Conservation (phyloP, 2,113 vertebrate genomes). For the Mus pahari region DNA sequence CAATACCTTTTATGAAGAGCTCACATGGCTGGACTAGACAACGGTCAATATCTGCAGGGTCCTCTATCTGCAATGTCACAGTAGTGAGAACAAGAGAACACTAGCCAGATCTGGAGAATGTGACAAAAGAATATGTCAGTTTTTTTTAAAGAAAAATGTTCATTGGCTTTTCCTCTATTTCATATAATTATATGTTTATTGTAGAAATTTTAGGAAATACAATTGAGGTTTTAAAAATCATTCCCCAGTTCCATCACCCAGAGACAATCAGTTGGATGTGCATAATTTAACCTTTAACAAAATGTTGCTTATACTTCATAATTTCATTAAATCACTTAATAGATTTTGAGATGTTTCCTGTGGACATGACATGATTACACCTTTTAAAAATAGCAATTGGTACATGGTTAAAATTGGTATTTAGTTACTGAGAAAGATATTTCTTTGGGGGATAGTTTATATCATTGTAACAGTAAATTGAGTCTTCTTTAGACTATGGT, state of each 20-base stretch:
- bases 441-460: conserved; percentile 4
- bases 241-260: background rate
- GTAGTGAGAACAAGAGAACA: background rate
- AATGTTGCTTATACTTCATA: conserved; percentile 28
- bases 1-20: background rate
- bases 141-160: background rate
- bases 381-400: conserved; percentile 46
- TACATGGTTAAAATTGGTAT: conserved; percentile 1
- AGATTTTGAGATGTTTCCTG: conserved; percentile 56
- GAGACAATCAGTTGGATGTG: background rate
- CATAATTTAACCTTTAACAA: conserved; percentile 32
- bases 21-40: background rate
- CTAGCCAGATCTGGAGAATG: background rate
- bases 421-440: conserved; percentile 35
- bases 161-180: background rate
- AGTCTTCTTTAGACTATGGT: background rate
- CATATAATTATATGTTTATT: background rate
- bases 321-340: conserved; percentile 34
- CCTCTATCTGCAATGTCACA: background rate
- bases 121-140: background rate
- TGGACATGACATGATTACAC: background rate
- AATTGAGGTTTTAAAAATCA: background rate
- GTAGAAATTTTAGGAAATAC: background rate
- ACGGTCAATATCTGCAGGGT: background rate
- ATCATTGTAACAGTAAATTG: background rate